Percentiles rank a stretch among this genome's conserved stretches.
Conservation (phyloP, 2,797 vertebrate species). For the Cottoperca gobio region DNA sequence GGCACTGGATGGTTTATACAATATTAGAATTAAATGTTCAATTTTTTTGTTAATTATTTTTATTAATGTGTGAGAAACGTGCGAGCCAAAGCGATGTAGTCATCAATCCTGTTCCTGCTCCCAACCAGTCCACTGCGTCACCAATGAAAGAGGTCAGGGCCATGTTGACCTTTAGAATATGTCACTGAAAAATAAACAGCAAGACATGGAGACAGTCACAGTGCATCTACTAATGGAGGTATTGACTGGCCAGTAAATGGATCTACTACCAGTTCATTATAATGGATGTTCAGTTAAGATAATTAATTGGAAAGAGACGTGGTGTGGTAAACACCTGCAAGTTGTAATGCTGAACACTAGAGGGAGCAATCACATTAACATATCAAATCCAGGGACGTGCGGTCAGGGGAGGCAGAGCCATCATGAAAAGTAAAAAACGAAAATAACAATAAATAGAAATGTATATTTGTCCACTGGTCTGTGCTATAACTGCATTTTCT, state of each 20-base stretch:
- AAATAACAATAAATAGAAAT: too few relatives aligned
- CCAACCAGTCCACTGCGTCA: background rate
- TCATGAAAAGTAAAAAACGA: too few relatives aligned
- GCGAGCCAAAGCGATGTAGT: background rate
- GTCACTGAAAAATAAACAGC: background rate
- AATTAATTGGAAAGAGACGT: background rate
- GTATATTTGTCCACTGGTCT: too few relatives aligned
- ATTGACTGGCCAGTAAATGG: conserved; percentile 1
- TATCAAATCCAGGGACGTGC: too few relatives aligned
- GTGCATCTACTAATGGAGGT: background rate
- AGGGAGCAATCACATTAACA: conserved; percentile 53
- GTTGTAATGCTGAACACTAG: conserved; percentile 44
- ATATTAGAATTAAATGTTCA: too few relatives aligned
- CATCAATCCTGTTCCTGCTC: conserved; percentile 7
- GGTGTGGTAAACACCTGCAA: background rate
- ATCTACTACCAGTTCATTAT: background rate
- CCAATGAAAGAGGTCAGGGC: conserved; percentile 24
- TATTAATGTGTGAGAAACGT: background rate
- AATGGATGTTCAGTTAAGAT: background rate
- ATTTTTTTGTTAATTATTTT: too few relatives aligned
- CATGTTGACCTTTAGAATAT: conserved; percentile 9
- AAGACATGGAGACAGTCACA: background rate
- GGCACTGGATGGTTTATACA: too few relatives aligned
- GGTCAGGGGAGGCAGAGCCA: too few relatives aligned
- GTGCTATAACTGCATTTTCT: too few relatives aligned